phyloP scores from a whole-genome alignment of 1,140 invertebrate genomes.

The Ostrea denselamellosa region DNA sequence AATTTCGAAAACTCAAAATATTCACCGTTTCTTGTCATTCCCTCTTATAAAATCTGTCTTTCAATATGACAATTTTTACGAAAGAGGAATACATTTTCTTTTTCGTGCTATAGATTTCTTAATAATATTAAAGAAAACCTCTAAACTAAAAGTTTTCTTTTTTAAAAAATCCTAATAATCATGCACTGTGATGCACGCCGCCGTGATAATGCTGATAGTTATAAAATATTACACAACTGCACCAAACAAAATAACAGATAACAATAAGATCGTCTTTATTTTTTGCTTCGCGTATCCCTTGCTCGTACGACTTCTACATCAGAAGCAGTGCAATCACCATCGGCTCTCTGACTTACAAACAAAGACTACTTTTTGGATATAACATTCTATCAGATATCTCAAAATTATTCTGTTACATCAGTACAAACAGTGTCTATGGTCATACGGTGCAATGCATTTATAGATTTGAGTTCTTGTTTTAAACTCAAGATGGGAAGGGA shows the following conservation, averaged over 20 bases:
- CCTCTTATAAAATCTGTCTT: neutral
- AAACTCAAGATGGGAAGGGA: neutral
- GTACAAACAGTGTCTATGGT: constrained; percentile 8
- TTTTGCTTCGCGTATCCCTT: neutral
- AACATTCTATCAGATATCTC: neutral
- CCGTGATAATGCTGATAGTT: neutral
- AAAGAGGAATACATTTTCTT: neutral
- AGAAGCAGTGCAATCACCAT: neutral
- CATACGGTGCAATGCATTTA: constrained; percentile 8
- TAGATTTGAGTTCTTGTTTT: neutral
- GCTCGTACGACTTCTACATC: neutral
- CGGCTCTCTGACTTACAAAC: neutral
- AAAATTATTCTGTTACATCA: neutral
- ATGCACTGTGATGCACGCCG: neutral
- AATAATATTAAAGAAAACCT: too few relatives aligned
- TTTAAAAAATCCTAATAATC: neutral
- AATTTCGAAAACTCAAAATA: neutral
- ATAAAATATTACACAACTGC: constrained; percentile 16
- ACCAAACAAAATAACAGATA: neutral
- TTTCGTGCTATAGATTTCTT: neutral
- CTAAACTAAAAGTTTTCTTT: too few relatives aligned
- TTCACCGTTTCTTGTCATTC: neutral
- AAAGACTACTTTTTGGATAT: neutral
- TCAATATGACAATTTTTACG: neutral
- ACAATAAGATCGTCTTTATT: neutral